These are phyloP conservation scores for Neopipo cinnamomea DNA, from an alignment of 2,113 vertebrate genomes.

Conservation along the genomic window DNA sequence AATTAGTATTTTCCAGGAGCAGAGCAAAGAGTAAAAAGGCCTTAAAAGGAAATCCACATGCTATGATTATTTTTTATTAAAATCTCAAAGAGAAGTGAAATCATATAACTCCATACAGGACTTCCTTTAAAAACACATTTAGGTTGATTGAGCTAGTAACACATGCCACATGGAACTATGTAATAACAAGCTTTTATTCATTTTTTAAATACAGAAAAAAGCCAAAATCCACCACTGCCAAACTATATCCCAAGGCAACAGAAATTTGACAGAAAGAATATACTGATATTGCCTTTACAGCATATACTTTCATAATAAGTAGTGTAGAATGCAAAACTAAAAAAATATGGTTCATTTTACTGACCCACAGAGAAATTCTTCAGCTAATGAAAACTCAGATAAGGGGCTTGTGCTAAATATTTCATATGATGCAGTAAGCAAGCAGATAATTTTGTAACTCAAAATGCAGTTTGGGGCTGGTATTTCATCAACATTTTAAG, in stretches of 20 bases:
- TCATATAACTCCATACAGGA: neutral
- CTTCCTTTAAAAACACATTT: neutral
- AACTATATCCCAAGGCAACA: neutral
- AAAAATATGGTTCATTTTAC: neutral
- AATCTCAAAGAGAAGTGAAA: neutral
- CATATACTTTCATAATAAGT: neutral
- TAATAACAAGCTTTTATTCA: neutral
- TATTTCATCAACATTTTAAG: neutral
- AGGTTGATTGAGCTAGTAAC: neutral
- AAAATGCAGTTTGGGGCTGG: neutral
- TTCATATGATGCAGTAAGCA: neutral
- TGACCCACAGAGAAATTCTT: neutral
- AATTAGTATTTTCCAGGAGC: neutral
- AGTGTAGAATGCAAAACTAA: neutral
- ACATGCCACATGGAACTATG: neutral
- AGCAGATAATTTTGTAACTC: neutral
- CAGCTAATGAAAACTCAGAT: neutral
- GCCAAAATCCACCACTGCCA: neutral
- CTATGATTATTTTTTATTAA: neutral
- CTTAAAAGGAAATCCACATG: neutral
- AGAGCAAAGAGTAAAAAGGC: neutral
- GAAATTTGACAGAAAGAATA: neutral
- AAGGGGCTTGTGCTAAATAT: neutral
- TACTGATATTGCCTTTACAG: neutral
- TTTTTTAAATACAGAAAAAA: neutral